phyloP scores from a whole-genome alignment of 2,797 vertebrate genomes.

The Lemur catta region DNA sequence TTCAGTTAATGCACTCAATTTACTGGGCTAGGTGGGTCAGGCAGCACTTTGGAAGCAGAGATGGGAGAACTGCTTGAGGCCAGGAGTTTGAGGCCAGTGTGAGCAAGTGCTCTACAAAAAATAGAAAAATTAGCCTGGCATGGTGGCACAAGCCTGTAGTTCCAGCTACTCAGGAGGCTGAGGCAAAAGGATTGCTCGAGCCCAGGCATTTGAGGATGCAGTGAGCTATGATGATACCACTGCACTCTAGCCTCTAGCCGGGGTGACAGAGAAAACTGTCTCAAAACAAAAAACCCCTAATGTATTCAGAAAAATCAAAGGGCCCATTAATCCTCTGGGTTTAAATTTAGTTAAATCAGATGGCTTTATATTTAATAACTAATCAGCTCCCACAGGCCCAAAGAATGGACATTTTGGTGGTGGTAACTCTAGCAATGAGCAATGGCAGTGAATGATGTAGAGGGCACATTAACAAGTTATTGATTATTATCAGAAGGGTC shows the following conservation, averaged over 20 bases:
- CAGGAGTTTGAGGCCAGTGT: too few relatives aligned
- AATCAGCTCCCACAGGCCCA: neutral
- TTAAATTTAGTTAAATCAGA: conserved; percentile 15
- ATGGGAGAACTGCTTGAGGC: too few relatives aligned
- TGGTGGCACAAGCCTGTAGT: too few relatives aligned
- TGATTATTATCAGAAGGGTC: neutral
- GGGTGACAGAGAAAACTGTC: too few relatives aligned
- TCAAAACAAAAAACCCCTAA: neutral
- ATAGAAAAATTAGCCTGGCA: too few relatives aligned
- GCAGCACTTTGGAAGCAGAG: too few relatives aligned
- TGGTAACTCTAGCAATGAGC: neutral
- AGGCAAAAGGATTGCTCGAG: too few relatives aligned
- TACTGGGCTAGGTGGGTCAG: neutral
- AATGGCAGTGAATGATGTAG: neutral
- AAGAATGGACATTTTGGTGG: neutral
- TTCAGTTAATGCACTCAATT: neutral
- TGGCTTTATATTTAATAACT: conserved; percentile 1
- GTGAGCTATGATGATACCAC: too few relatives aligned
- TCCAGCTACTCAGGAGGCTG: too few relatives aligned
- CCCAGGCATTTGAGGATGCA: too few relatives aligned
- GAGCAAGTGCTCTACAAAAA: too few relatives aligned
- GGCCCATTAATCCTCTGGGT: neutral
- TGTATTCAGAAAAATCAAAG: conserved; percentile 25
- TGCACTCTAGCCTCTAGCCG: too few relatives aligned
- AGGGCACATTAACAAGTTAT: neutral